These are phyloP conservation scores for Huso huso DNA, from an alignment of 2,797 vertebrate species.

Conservation along the genomic window DNA sequence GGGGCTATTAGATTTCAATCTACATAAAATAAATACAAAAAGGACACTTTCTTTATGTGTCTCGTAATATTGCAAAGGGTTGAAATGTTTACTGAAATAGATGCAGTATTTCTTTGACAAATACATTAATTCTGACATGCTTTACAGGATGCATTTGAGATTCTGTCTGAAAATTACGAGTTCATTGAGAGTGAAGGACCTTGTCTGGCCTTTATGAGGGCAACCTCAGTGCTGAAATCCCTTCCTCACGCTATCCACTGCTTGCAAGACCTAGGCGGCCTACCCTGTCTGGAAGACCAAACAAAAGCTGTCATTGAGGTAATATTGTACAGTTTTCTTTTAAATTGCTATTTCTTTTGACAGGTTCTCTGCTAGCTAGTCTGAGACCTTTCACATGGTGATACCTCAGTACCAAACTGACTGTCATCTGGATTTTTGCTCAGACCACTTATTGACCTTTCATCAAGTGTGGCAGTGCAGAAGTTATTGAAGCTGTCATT, in stretches of 20 bases:
- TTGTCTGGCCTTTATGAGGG: conserved; percentile 70
- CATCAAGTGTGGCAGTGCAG: not conserved
- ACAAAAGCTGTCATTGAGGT: conserved; percentile 75
- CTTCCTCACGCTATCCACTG: conserved; percentile 60
- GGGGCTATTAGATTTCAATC: no score
- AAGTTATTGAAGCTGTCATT: no score
- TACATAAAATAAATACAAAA: no score
- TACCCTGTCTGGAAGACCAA: conserved; percentile 75
- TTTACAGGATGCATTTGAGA: conserved; percentile 78
- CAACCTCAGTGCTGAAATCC: conserved; percentile 82
- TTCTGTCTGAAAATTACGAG: conserved; percentile 77
- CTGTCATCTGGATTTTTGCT: conserved; percentile 2
- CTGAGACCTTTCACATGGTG: conserved; percentile 13
- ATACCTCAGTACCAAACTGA: conserved; percentile 10
- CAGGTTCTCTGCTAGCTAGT: conserved; percentile 13
- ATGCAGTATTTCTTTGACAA: no score
- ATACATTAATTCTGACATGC: no score
- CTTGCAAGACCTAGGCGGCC: conserved; percentile 53
- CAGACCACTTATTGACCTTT: conserved; percentile 5
- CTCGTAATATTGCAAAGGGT: no score
- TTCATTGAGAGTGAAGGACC: conserved; percentile 63
- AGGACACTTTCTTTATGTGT: no score
- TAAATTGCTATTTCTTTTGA: conserved; percentile 14
- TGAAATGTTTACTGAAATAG: no score
- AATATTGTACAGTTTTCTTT: conserved; percentile 19